These are phyloP conservation scores for Gordius sp. DNA, from an alignment of 2,888 invertebrate genomes.

Conservation along the genomic window DNA sequence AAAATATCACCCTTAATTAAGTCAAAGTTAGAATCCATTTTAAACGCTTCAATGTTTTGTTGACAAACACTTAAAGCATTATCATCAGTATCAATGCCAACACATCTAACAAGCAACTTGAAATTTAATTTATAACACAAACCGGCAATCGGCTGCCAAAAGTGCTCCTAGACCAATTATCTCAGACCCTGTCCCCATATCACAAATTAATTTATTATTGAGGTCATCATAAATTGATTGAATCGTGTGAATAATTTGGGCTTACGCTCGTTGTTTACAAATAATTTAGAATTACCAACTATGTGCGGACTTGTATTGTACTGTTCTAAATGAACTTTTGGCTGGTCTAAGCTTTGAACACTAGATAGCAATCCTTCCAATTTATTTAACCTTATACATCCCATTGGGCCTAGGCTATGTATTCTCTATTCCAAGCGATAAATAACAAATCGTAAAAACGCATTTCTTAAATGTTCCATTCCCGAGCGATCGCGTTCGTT, in stretches of 20 bases:
- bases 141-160: not conserved
- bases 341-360: not conserved
- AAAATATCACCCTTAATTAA: too few relatives aligned
- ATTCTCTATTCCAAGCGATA: too few relatives aligned
- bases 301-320: not conserved
- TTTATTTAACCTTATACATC: too few relatives aligned
- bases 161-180: not conserved
- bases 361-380: not conserved
- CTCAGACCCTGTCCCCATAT: not conserved
- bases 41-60: too few relatives aligned
- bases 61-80: too few relatives aligned
- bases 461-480: too few relatives aligned
- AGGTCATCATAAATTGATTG: not conserved
- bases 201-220: not conserved
- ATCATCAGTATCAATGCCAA: too few relatives aligned
- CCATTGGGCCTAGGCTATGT: too few relatives aligned
- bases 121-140: not conserved
- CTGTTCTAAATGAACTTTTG: not conserved
- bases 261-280: not conserved
- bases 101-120: too few relatives aligned
- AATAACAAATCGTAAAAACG: too few relatives aligned
- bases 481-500: too few relatives aligned
- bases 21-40: too few relatives aligned
- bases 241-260: not conserved
- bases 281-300: not conserved